A percentile compares a stretch with the other conserved stretches of the same genome.
phyloP scores from a whole-genome alignment of 2,113 vertebrate genomes.

The Gavia stellata region DNA sequence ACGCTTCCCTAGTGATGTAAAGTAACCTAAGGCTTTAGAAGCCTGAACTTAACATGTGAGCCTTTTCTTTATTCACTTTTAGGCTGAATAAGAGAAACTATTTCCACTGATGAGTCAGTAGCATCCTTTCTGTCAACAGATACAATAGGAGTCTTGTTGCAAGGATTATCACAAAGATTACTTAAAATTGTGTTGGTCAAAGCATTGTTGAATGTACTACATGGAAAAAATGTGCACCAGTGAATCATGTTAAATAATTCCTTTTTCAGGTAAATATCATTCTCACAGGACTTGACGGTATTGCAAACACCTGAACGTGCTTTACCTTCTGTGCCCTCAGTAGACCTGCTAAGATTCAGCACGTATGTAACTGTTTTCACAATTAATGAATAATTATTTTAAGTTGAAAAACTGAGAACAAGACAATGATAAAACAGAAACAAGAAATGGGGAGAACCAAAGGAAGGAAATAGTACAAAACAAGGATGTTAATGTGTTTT shows the following conservation, averaged over 20 bases:
- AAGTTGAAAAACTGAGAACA: not conserved
- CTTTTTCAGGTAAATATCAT: not conserved
- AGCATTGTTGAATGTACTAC: not conserved
- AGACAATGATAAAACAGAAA: not conserved
- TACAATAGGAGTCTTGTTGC: not conserved
- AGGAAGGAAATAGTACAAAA: not conserved
- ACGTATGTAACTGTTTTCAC: not conserved
- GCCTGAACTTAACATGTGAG: not conserved
- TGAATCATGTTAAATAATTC: not conserved
- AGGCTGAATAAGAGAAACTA: not conserved
- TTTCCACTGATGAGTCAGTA: not conserved
- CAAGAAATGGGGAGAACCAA: not conserved
- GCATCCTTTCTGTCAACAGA: not conserved
- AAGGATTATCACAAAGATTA: not conserved
- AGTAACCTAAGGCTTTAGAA: not conserved
- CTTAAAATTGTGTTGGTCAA: not conserved
- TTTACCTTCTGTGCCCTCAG: not conserved
- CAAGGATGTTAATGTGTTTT: not conserved
- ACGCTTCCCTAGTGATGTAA: not conserved
- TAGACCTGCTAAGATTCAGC: not conserved
- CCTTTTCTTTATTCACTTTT: not conserved
- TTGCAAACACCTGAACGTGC: not conserved
- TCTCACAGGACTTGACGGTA: not conserved
- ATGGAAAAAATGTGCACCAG: not conserved
- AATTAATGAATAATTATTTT: not conserved